These are phyloP conservation scores for Ursus arctos DNA, from an alignment of 2,113 vertebrate genomes.

Conservation along the genomic window DNA sequence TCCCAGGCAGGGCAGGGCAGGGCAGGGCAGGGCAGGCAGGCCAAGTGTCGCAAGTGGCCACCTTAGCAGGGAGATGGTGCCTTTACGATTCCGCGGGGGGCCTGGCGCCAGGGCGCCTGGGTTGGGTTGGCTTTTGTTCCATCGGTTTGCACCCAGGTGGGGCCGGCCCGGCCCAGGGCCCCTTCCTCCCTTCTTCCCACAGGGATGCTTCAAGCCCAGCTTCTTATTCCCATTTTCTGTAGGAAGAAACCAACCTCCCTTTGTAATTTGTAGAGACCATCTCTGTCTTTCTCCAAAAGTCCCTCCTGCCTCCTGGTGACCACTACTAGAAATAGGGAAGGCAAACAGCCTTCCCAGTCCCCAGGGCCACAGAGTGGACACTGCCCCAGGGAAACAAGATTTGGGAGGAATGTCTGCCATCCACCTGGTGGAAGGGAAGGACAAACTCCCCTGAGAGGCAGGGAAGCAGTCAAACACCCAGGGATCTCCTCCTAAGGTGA, in stretches of 20 bases:
- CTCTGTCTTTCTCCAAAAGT: background rate
- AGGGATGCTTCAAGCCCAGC: background rate
- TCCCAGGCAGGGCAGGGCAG: background rate
- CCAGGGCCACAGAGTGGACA: background rate
- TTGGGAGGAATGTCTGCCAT: background rate
- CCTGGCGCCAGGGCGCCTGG: background rate
- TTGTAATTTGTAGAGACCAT: background rate
- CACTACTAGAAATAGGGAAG: background rate
- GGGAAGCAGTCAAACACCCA: background rate
- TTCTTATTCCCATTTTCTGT: background rate
- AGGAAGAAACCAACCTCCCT: background rate
- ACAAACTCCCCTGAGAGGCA: background rate
- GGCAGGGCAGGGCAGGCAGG: background rate
- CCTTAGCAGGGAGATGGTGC: background rate
- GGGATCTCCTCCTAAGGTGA: background rate
- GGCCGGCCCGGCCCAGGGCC: background rate
- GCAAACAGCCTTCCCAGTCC: background rate
- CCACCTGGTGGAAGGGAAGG: background rate
- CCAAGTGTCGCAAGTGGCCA: background rate
- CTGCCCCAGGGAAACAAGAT: background rate
- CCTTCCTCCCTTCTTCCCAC: background rate
- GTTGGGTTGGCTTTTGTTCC: conserved; percentile 15
- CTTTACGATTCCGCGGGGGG: background rate
- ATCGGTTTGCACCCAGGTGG: conserved; percentile 44
- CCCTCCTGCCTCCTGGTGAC: background rate